Conservation (phyloP, 2,888 invertebrate genomes). For the Prosopocoilus inquinatus region DNA sequence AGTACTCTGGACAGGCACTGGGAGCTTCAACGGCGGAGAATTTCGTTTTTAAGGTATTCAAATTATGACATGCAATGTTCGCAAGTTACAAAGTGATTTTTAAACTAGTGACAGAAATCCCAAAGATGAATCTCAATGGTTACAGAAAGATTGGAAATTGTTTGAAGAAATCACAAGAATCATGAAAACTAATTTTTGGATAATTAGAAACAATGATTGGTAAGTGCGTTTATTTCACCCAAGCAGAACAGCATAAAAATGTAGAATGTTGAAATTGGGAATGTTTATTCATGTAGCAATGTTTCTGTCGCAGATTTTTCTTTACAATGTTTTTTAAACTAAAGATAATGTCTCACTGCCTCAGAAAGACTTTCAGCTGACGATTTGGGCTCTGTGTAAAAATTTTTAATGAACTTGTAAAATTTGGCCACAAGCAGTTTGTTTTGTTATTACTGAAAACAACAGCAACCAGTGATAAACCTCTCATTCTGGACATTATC, state of each 20-base stretch:
- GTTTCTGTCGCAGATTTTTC: background rate
- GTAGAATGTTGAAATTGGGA: background rate
- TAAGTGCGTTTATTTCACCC: constrained; percentile 26
- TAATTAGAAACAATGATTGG: constrained; percentile 40
- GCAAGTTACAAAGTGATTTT: background rate
- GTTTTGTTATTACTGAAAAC: no score
- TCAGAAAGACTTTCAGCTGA: no score
- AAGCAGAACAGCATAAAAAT: background rate
- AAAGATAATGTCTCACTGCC: no score
- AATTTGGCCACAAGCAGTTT: no score
- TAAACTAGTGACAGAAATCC: constrained; percentile 6
- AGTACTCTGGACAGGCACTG: constrained; percentile 22
- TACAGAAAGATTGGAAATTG: constrained; percentile 29
- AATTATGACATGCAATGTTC: background rate
- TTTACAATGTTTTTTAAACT: background rate
- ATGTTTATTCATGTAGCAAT: background rate
- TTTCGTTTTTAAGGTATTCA: constrained; percentile 8
- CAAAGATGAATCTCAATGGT: constrained; percentile 14
- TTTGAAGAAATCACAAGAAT: constrained; percentile 39
- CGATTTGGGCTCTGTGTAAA: no score
- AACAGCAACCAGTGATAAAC: no score
- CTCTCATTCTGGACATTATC: constrained; percentile 10
- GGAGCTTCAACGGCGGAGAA: constrained; percentile 18
- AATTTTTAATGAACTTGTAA: no score
- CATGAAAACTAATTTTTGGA: constrained; percentile 44